These are phyloP conservation scores for Fukomys damarensis DNA, from an alignment of 2,113 vertebrate species.

Conservation along the genomic window DNA sequence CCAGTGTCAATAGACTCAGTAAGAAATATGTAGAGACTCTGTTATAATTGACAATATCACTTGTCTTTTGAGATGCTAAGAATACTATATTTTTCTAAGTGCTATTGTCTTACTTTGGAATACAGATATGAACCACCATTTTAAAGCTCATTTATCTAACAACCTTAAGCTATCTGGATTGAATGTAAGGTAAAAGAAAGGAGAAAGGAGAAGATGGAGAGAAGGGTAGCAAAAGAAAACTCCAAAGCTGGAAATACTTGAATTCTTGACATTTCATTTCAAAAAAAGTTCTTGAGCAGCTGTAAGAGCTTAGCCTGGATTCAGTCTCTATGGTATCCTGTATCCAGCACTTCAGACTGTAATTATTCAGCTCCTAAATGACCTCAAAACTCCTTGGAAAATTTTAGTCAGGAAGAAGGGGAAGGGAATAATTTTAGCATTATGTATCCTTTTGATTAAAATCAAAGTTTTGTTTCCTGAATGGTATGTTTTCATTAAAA, in stretches of 20 bases:
- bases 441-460: neutral
- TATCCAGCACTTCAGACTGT: neutral
- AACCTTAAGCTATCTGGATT: neutral
- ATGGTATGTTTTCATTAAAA: neutral
- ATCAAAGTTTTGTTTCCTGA: neutral
- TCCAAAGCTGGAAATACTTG: neutral
- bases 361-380: neutral
- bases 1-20: neutral
- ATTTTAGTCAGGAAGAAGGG: neutral
- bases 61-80: constrained; percentile 24
- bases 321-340: neutral
- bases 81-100: neutral
- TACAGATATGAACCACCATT: neutral
- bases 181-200: neutral
- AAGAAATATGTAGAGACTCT: neutral
- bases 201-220: neutral
- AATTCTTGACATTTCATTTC: neutral
- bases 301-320: neutral
- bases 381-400: neutral
- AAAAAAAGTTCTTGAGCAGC: neutral
- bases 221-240: neutral
- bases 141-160: constrained; percentile 4
- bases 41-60: neutral
- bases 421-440: neutral
- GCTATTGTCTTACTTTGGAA: constrained; percentile 6